Conservation (phyloP, 2,797 vertebrate genomes). For the Chelmon rostratus region DNA sequence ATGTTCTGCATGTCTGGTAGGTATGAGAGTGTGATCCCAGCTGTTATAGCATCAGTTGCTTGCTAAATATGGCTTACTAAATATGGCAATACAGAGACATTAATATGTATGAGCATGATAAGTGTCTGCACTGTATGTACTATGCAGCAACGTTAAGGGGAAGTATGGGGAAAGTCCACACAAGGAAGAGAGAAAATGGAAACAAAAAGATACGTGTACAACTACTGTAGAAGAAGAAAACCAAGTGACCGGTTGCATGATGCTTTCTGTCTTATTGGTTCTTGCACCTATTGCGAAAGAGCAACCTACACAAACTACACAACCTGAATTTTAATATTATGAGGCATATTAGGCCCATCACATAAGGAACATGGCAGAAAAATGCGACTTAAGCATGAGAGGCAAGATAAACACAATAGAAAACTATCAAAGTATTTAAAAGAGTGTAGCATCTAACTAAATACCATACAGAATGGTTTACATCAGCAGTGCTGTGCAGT, state of each 20-base stretch:
- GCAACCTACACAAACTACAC: no score
- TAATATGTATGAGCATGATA: slow-evolving; percentile 28
- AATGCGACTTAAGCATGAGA: background rate
- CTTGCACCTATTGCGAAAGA: background rate
- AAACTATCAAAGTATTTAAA: background rate
- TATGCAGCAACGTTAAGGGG: background rate
- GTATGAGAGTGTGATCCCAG: slow-evolving; percentile 1
- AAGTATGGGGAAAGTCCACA: background rate
- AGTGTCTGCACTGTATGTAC: background rate
- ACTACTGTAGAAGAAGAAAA: background rate
- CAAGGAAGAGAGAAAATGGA: background rate
- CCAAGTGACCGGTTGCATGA: background rate
- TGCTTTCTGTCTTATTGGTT: background rate
- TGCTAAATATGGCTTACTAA: slow-evolving; percentile 27
- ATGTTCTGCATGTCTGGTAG: background rate
- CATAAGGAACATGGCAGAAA: no score
- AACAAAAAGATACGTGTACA: background rate
- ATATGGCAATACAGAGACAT: slow-evolving; percentile 30
- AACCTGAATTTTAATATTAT: background rate
- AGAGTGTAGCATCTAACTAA: background rate
- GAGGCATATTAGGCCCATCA: no score
- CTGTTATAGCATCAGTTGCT: slow-evolving; percentile 11
- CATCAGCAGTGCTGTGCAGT: background rate
- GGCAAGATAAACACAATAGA: no score
- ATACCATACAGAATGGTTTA: background rate